Evolutionary conservation across 2,797 vertebrate species (phyloP).

Genomic region (Girardinus metallicus): DNA sequence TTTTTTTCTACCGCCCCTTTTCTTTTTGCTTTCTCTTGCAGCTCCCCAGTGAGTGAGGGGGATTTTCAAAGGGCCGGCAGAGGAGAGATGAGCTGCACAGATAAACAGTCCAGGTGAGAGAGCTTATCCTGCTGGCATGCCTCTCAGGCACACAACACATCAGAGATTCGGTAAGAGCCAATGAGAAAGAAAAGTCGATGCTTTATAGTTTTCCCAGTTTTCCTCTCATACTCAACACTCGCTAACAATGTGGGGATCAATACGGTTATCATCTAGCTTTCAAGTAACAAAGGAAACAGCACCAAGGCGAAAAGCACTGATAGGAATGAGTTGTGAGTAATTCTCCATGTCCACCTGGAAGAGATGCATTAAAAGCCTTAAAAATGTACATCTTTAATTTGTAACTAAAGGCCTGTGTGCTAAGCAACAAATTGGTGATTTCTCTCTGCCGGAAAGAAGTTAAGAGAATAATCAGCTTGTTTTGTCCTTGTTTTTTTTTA

Average conservation of each 20-base stretch:
- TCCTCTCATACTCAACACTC: background rate
- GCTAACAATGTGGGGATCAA: slow-evolving; percentile 10
- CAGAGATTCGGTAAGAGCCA: slow-evolving; percentile 47
- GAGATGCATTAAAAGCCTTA: background rate
- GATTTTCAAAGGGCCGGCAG: slow-evolving; percentile 62
- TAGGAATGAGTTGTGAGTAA: no score
- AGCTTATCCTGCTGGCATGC: slow-evolving; percentile 64
- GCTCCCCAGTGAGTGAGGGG: slow-evolving; percentile 50
- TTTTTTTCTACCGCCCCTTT: background rate
- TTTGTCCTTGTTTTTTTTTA: background rate
- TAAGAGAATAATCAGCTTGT: no score
- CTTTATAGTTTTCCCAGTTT: slow-evolving; percentile 28
- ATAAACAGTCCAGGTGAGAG: slow-evolving; percentile 70
- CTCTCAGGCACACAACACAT: slow-evolving; percentile 61
- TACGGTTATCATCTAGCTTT: slow-evolving; percentile 19
- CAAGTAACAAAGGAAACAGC: background rate
- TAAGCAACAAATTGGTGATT: no score
- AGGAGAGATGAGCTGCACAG: slow-evolving; percentile 65
- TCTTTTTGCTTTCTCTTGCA: slow-evolving; percentile 44
- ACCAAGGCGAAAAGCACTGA: background rate
- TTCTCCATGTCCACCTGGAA: background rate
- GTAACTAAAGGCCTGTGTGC: no score
- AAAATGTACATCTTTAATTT: background rate
- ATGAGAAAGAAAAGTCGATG: slow-evolving; percentile 33
- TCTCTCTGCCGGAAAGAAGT: no score